These are phyloP conservation scores for Cebidichthys violaceus DNA, from an alignment of 2,113 vertebrate species.

Conservation along the genomic window DNA sequence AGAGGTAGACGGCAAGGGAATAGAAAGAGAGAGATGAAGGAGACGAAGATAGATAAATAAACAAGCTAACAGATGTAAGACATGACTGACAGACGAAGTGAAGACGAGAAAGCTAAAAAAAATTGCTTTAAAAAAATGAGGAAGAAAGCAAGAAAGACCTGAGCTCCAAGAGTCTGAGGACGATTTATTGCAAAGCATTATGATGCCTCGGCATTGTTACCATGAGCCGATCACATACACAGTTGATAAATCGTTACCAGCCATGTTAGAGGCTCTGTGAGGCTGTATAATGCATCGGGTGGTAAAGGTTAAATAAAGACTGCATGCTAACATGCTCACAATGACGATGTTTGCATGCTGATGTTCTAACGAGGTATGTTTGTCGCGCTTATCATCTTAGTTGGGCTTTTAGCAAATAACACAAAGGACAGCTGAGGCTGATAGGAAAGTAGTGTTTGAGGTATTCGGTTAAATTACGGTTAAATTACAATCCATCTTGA, in stretches of 20 bases:
- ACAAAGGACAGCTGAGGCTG: neutral
- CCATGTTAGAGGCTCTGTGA: neutral
- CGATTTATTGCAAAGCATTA: neutral
- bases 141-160: neutral
- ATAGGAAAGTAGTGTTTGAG: neutral
- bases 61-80: neutral
- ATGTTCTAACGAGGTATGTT: neutral
- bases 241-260: neutral
- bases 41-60: neutral
- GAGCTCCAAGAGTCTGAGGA: neutral
- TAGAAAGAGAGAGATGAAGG: neutral
- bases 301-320: neutral
- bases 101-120: neutral
- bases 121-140: neutral
- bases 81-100: neutral
- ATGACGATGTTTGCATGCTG: neutral
- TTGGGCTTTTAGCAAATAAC: neutral
- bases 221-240: neutral
- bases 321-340: neutral
- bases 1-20: neutral
- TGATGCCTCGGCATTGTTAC: neutral
- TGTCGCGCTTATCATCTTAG: neutral
- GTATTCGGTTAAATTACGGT: neutral
- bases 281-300: neutral
- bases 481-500: neutral